Evolutionary conservation across 2,797 vertebrate species (phyloP), one percentile per base, ranked within the genome.

Genomic region (Acipenser ruthenus): DNA sequence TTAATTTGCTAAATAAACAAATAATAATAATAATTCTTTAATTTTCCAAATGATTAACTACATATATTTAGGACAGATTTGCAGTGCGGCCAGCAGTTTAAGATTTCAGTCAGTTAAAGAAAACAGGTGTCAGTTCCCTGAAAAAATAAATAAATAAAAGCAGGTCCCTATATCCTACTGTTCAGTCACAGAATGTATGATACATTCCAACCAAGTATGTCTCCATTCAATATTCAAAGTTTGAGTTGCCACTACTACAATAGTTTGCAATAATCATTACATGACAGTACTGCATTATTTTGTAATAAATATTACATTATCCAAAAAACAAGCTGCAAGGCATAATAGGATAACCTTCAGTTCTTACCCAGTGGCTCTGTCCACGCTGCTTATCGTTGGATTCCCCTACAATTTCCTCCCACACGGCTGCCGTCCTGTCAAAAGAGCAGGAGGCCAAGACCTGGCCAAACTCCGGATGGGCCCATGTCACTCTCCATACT

Each of bases 361-460:
- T 9, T 49, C 92, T 85, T 51, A 99, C 97, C 97, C 96, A 99
- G 74, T 99, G 96, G 82, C 95, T 99, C 76, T 96, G 92, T 66
- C 95, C 94, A 66, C 95, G 91, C 69, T 97, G 93, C 82, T 98
- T 98, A 83, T 99, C 96, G 48, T 99, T 99, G 49, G 97, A 99
- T 69, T 99, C 96, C n/a, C 97, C 97, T 1, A 99, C 97, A 64
- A 99, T 98, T 87, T 99, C 97, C 83, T 99, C 97, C 97, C 97
- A 99, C 0, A 98, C 95, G 6, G 94, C 97, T 55, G 97, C 97
- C 23, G 97, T 99, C 79, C 96, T 90, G 48, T 98, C 96, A 65
- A 98, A 98, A 1, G 95, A 97, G 75, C 96, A 98, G 70, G 96
- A 99, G 37, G 95, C 96, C 72, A 98, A 80, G 76, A 98, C 94